Conservation (phyloP, 2,113 vertebrate genomes). For the Glareola pratincola region DNA sequence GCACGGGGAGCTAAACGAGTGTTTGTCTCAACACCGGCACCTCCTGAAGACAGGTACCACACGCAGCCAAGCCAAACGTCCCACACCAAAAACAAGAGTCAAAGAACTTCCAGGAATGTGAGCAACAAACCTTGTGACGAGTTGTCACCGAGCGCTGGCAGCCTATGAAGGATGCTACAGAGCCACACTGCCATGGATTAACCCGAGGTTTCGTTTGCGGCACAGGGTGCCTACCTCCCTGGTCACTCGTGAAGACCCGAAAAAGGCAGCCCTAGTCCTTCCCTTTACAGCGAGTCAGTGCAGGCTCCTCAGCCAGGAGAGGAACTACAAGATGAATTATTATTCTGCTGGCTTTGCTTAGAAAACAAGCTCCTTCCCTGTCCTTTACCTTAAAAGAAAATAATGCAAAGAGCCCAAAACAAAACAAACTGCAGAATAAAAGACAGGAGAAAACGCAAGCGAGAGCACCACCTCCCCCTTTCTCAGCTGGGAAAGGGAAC, state of each 20-base stretch:
- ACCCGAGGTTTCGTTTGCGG: fast-evolving
- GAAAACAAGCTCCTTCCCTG: background rate
- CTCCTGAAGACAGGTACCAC: background rate
- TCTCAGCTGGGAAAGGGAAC: too few species aligned
- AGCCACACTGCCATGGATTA: background rate
- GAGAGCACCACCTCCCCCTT: background rate
- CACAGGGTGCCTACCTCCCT: background rate
- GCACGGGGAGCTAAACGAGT: fast-evolving
- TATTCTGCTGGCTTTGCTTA: background rate
- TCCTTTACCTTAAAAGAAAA: background rate
- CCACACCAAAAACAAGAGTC: background rate
- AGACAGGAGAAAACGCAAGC: background rate
- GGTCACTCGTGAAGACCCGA: fast-evolving
- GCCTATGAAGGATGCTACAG: background rate
- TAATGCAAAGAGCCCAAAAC: background rate
- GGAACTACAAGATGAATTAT: background rate
- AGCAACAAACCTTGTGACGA: background rate
- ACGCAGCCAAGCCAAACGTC: background rate
- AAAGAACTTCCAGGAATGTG: background rate
- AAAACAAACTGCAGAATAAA: background rate
- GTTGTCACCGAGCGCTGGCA: background rate
- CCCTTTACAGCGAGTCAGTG: fast-evolving
- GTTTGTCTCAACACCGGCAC: background rate
- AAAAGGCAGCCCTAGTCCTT: background rate
- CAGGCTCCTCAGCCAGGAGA: background rate